Conservation (phyloP, 2,797 vertebrate species). For the Tokudaia tokunoshimensis region DNA sequence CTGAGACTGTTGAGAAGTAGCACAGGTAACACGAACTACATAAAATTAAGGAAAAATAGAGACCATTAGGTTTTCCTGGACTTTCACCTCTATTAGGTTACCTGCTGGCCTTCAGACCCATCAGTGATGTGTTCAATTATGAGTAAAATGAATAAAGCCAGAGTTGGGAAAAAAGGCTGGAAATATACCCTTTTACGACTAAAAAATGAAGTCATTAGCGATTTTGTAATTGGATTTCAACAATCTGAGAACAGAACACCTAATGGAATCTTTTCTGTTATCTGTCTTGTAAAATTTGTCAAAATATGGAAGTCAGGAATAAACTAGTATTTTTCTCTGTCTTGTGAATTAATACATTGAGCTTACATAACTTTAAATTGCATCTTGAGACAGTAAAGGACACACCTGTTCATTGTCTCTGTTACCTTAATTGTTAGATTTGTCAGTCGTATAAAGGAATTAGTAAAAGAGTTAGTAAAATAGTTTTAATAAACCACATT, state of each 20-base stretch:
- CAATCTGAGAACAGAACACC: background rate
- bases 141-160: slow-evolving; percentile 23
- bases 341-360: background rate
- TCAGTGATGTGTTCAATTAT: background rate
- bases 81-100: background rate
- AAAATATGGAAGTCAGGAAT: background rate
- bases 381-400: background rate
- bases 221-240: slow-evolving; percentile 23
- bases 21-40: background rate
- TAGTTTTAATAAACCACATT: background rate
- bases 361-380: background rate
- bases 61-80: slow-evolving; percentile 7
- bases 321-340: background rate
- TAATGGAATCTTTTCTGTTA: slow-evolving; percentile 12
- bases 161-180: slow-evolving; percentile 31
- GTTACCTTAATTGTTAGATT: background rate
- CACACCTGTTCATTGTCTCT: background rate
- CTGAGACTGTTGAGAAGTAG: background rate
- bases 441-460: background rate
- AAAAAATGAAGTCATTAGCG: background rate
- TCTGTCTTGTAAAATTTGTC: background rate
- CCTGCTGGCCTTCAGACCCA: background rate
- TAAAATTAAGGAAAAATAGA: slow-evolving; percentile 47
- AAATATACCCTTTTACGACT: background rate
- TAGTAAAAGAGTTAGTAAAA: slow-evolving; percentile 18